phyloP scores from a whole-genome alignment of 2,113 vertebrate species.

The Oreochromis niloticus region DNA sequence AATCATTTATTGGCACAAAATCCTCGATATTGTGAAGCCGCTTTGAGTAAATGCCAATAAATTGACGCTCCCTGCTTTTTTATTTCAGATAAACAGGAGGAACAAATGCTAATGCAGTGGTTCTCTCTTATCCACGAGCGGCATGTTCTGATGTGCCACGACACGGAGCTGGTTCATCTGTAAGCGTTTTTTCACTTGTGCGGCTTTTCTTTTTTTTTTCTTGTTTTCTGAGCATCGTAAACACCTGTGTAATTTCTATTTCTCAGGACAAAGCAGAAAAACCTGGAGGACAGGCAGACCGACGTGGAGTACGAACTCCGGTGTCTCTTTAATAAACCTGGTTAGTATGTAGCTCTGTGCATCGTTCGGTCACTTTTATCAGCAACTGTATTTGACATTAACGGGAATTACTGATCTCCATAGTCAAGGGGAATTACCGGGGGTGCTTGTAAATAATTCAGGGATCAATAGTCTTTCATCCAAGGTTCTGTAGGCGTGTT shows the following conservation, averaged over 20 bases:
- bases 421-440: too few species aligned
- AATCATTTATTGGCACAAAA: background rate
- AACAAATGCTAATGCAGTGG: conserved; percentile 85
- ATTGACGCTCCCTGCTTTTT: background rate
- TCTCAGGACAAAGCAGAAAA: conserved; percentile 84
- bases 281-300: conserved; percentile 86
- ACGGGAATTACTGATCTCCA: background rate
- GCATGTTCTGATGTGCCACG: conserved; percentile 78
- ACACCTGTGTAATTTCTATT: background rate
- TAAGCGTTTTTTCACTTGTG: conserved; percentile 64
- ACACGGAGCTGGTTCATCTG: conserved; percentile 86
- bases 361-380: background rate
- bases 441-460: background rate
- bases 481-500: rapidly evolving
- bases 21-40: rapidly evolving
- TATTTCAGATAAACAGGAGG: conserved; percentile 78
- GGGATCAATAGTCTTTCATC: background rate
- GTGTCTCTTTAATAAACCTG: conserved; percentile 90
- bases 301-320: conserved; percentile 88
- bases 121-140: conserved; percentile 87
- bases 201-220: rapidly evolving
- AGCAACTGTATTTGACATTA: background rate
- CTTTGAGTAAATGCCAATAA: background rate
- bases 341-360: conserved; percentile 48
- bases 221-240: background rate